Evolutionary conservation across 2,113 vertebrate genomes (phyloP), one percentile per base, ranked within the genome.

Genomic region (Rhinogobius similis): DNA sequence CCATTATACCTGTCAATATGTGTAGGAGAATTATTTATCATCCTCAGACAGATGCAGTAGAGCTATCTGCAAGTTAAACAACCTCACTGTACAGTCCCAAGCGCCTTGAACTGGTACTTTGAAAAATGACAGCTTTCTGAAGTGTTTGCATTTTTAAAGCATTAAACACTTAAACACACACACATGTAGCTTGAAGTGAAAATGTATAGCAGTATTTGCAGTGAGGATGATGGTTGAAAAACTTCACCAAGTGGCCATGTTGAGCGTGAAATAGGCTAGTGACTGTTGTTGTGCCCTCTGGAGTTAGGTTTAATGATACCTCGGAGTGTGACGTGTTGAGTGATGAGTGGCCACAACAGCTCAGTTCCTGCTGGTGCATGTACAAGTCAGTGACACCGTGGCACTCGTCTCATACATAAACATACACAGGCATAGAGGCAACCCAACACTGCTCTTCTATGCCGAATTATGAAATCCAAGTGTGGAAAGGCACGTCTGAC

Each of bases 291-390:
- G 46, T 67, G 65, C 46, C 65, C 65, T 67, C 48, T 53, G 64
- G 46, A 52, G 46, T 53, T 46, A 67, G 29, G 65, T 53, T 67
- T 67, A 67, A 67, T 67, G 27, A 53, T 67, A 67, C 46, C 29
- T 36, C 29, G 13, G 24, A 67, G 29, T 36, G 18, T 52, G 46
- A 67, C 65, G n/a, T 50, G 65, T 8, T 67, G 46, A 67, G 20
- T 53, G 65, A 67, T 36, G 16, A 4, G 29, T 36, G 27, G 29
- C 27, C 58, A 61, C 58, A 61, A 20, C 29, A 61, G 29, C 16
- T 36, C 58, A 36, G 29, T 29, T 36, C 24, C 29, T n/a, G 29
- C 58, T 9, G 20, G 27, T 36, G 58, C 27, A 61, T 61, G 27
- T 20, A 36, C 13, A 36, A 10, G 27, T 58, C 55, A 32, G 27